A percentile compares a stretch with the other conserved stretches of the same genome.
Conservation (phyloP, 37 sponge, comb jelly and placozoan species). For the Aphrocallistes beatrix region DNA sequence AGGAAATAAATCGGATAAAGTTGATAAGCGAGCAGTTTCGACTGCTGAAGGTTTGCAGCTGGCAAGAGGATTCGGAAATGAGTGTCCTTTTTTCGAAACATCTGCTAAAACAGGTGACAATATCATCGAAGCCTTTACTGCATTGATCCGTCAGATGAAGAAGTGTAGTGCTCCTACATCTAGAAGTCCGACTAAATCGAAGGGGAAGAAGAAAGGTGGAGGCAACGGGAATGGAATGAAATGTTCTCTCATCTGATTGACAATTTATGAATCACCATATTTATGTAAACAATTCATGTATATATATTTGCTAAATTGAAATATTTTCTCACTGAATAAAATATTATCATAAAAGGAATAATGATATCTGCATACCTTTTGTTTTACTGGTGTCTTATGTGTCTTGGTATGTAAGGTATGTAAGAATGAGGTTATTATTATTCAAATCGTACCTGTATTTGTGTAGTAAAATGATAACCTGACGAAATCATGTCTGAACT, state of each 20-base stretch:
- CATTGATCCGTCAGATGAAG: not conserved
- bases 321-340: not conserved
- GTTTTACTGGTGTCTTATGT: no score
- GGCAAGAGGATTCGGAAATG: not conserved
- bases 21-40: not conserved
- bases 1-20: not conserved
- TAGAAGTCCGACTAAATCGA: not conserved
- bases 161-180: not conserved
- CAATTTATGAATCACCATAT: not conserved
- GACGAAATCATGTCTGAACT: no score
- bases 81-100: not conserved
- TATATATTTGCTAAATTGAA: not conserved
- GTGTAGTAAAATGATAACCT: no score
- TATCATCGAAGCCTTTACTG: not conserved
- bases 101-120: not conserved
- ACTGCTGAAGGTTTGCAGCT: not conserved
- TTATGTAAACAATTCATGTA: not conserved
- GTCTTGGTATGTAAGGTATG: no score
- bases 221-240: not conserved
- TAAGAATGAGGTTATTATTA: no score
- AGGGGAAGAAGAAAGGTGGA: not conserved
- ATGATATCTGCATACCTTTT: no score
- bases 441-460: no score
- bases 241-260: not conserved
- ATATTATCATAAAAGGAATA: no score